These are phyloP conservation scores for Zoanthus solanderi DNA, from an alignment of 92 coral and sea anemone species.

Conservation along the genomic window DNA sequence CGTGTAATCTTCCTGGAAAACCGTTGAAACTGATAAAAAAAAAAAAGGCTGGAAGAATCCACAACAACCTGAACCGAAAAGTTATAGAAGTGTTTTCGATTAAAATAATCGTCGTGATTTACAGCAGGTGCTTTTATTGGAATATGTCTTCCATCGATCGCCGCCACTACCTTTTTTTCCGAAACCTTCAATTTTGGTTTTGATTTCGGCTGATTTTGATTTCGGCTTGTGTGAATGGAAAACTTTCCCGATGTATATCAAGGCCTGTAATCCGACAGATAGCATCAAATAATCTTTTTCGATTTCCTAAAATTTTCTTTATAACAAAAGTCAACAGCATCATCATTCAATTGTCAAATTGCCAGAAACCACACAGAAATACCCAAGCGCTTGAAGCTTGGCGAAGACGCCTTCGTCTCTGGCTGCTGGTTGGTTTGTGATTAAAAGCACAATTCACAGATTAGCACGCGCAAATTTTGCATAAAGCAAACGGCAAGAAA, in stretches of 20 bases:
- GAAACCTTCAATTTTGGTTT: slow-evolving; percentile 53
- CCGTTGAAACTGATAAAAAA: slow-evolving; percentile 51
- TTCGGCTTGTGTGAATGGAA: slow-evolving; percentile 52
- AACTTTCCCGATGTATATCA: slow-evolving; percentile 34
- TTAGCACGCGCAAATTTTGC: too few species aligned
- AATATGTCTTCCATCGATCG: slow-evolving; percentile 56
- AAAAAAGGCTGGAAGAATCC: slow-evolving; percentile 53
- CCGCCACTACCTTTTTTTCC: slow-evolving; percentile 53
- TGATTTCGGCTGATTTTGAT: slow-evolving; percentile 65
- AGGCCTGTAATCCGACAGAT: slow-evolving; percentile 47
- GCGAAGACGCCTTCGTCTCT: slow-evolving; percentile 33
- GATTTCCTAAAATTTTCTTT: slow-evolving; percentile 51
- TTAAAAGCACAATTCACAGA: too few species aligned
- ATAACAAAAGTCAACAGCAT: slow-evolving; percentile 51
- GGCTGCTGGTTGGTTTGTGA: too few species aligned
- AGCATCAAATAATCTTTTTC: slow-evolving; percentile 43
- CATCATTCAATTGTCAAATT: slow-evolving; percentile 34
- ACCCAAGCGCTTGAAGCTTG: slow-evolving; percentile 44
- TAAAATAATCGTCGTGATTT: slow-evolving; percentile 57
- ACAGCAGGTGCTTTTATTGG: slow-evolving; percentile 47
- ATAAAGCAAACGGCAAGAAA: too few species aligned
- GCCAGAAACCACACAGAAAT: slow-evolving; percentile 52
- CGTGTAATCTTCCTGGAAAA: slow-evolving; percentile 51
- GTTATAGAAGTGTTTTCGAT: slow-evolving; percentile 51
- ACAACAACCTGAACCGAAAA: slow-evolving; percentile 49